phyloP scores from a whole-genome alignment of 2,888 invertebrate genomes.

The Adela reaumurella region DNA sequence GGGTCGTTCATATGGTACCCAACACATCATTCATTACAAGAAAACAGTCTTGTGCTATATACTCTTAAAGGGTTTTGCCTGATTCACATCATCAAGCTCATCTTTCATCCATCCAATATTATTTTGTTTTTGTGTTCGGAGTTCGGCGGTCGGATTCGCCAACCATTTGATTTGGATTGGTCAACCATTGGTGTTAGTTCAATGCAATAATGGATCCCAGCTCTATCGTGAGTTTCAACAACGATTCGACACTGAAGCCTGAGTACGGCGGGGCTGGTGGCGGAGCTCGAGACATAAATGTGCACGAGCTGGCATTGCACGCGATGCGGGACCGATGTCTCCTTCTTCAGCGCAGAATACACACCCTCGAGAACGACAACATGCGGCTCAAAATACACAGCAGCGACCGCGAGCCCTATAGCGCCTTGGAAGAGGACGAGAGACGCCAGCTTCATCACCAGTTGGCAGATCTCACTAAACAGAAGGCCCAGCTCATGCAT shows the following conservation, averaged over 20 bases:
- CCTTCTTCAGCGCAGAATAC: constrained; percentile 67
- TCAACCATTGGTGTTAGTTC: too few relatives aligned
- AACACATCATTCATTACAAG: too few relatives aligned
- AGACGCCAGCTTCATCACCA: constrained; percentile 54
- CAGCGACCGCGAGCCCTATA: constrained; percentile 24
- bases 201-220: constrained; percentile 50
- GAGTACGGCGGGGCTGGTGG: constrained; percentile 21
- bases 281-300: constrained; percentile 38
- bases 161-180: too few relatives aligned
- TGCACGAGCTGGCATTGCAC: constrained; percentile 71
- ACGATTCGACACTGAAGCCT: constrained; percentile 40
- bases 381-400: constrained; percentile 52
- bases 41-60: too few relatives aligned
- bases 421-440: constrained; percentile 41
- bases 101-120: background rate
- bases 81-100: too few relatives aligned
- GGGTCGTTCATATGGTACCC: too few relatives aligned
- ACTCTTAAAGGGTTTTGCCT: too few relatives aligned
- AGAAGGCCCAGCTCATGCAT: constrained; percentile 72
- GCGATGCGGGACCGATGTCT: constrained; percentile 81
- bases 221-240: constrained; percentile 47
- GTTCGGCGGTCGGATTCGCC: too few relatives aligned
- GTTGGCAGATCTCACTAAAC: constrained; percentile 66
- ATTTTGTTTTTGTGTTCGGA: too few relatives aligned
- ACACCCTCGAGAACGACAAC: constrained; percentile 72